Evolutionary conservation across 2,888 invertebrate species (phyloP).

Genomic region (Ceriagrion tenellum): DNA sequence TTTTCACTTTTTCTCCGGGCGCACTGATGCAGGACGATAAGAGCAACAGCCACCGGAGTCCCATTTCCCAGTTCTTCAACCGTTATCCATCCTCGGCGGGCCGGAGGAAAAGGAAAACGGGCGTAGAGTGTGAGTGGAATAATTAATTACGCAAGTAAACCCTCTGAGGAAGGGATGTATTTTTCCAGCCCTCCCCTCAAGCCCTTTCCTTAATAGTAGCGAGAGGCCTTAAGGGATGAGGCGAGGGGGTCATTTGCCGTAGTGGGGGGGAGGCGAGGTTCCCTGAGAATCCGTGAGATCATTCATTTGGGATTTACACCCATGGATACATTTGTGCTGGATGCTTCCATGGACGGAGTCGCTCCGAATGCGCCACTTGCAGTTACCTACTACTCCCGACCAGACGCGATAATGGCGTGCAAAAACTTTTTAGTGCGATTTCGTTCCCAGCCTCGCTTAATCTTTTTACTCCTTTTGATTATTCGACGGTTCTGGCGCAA

Average conservation of each 20-base stretch:
- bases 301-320: not conserved
- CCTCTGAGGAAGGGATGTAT: not conserved
- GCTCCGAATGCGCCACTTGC: not conserved
- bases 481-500: not conserved
- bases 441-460: not conserved
- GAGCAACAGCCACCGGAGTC: not conserved
- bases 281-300: not conserved
- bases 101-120: not conserved
- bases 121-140: constrained; percentile 37
- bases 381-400: not conserved
- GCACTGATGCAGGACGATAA: constrained; percentile 54
- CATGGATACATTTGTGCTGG: not conserved
- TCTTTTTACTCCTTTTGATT: not conserved
- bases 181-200: not conserved
- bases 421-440: not conserved
- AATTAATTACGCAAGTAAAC: constrained; percentile 32
- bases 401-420: not conserved
- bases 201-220: too few species aligned
- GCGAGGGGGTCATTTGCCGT: not conserved
- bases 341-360: not conserved
- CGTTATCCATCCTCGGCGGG: not conserved
- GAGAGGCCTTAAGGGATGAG: not conserved
- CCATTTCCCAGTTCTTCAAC: constrained; percentile 14
- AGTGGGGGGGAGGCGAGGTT: not conserved
- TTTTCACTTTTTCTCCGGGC: constrained; percentile 43